Evolutionary conservation across 1,140 invertebrate species (phyloP), one percentile per base, ranked within the genome.

Genomic region (Akabosia matsudoensis): DNA sequence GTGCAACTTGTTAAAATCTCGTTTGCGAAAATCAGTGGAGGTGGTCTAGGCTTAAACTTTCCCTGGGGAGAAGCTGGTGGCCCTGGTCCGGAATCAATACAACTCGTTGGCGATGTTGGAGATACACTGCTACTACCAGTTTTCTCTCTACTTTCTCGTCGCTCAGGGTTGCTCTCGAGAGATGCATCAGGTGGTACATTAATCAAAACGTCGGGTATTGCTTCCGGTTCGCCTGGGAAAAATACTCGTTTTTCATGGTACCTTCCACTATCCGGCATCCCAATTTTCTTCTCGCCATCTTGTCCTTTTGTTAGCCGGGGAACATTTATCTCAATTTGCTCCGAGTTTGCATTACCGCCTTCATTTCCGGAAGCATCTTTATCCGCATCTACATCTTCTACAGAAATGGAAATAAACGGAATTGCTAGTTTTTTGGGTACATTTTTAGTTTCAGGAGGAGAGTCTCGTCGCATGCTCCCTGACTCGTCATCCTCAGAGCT

Each of bases 121-220:
- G 82, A 16, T 79, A 82, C 1, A 80, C 83, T 22, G 82, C 84
- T 75, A 84, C 84, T 78, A 84, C 84, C n/a, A 82, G 77, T 54
- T 83, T 84, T 61, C 84, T 45, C 37, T 45, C 37, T 45, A 56
- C 7, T 16, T 22, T 56, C 54, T 22, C 54, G 28, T 74, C 74
- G 1, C 45, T 78, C 77, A 1, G 81, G 79, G 26, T 77, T 77
- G 22, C 76, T 78, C 52, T 79, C 78, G 26, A 74, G 33, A 31
- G 28, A 22, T 56, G 70, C 74, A n/a, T 81, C 78, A 24, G 78
- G 73, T 33, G 80, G 80, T n/a, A 81, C 78, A 61, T 79, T 75
- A 33, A 79, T 79, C 16, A 81, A 71, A 30, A 81, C 80, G 64
- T 81, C 80, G 18, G 80, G 80, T 14, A 81, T 78, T 0, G 74